A percentile compares a stretch with the other conserved stretches of the same genome.
phyloP scores from a whole-genome alignment of 2,113 vertebrate genomes.

The Ifrita kowaldi region DNA sequence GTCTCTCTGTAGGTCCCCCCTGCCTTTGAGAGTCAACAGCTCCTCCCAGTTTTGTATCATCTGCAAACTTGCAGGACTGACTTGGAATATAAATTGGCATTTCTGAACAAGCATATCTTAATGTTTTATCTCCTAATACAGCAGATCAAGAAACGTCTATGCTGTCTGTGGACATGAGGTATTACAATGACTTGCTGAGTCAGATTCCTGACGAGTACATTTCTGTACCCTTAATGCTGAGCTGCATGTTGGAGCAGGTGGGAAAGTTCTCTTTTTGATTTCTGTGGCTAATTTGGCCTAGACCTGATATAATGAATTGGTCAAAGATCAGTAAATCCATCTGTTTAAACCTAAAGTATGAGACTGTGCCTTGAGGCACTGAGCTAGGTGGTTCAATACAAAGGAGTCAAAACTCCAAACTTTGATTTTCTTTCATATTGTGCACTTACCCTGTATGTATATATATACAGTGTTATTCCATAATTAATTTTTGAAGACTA shows the following conservation, averaged over 20 bases:
- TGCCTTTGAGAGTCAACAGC: background rate
- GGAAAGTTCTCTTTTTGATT: background rate
- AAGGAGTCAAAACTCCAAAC: background rate
- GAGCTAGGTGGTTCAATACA: background rate
- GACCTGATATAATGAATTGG: background rate
- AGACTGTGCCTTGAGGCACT: background rate
- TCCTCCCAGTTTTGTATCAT: background rate
- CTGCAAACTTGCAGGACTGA: background rate
- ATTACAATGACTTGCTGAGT: conserved; percentile 82
- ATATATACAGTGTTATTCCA: background rate
- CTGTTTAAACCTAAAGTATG: background rate
- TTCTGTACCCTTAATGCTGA: conserved; percentile 84
- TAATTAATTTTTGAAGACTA: background rate
- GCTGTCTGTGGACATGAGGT: conserved; percentile 78
- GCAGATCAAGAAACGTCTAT: background rate
- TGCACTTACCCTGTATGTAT: background rate
- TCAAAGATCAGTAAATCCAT: background rate
- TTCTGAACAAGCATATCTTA: background rate
- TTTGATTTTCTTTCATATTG: background rate
- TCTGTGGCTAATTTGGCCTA: background rate
- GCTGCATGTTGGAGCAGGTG: conserved; percentile 91
- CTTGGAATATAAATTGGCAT: background rate
- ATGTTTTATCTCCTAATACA: background rate
- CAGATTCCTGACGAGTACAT: conserved; percentile 77
- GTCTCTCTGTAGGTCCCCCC: background rate